A percentile compares a stretch with the other conserved stretches of the same genome.
Evolutionary conservation across 2,797 vertebrate species (phyloP).

Genomic region (Geotria australis): DNA sequence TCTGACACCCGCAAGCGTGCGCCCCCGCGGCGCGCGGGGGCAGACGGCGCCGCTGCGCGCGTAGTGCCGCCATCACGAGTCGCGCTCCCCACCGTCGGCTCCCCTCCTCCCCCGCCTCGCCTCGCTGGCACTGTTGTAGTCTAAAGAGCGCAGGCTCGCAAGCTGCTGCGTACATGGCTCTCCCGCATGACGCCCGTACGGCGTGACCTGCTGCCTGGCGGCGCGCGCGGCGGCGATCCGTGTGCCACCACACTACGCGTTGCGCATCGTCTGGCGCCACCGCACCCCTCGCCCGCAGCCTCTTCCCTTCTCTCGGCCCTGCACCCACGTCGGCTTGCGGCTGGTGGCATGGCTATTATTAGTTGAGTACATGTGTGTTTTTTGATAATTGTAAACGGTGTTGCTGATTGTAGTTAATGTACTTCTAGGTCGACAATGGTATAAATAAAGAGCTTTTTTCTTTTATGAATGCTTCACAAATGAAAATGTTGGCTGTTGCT

Average conservation of each 20-base stretch:
- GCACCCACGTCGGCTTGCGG: too few relatives aligned
- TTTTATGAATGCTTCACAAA: background rate
- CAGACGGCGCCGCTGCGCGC: constrained; percentile 21
- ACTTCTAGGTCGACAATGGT: too few relatives aligned
- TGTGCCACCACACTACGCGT: background rate
- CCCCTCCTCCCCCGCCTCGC: constrained; percentile 19
- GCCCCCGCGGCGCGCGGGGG: constrained; percentile 18
- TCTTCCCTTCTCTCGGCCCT: background rate
- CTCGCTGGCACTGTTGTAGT: too few relatives aligned
- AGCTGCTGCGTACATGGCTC: background rate
- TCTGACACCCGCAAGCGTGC: constrained; percentile 22
- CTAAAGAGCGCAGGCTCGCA: constrained; percentile 4
- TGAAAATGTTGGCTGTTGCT: background rate
- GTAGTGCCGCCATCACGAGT: constrained; percentile 17
- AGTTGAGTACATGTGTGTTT: background rate
- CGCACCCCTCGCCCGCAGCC: background rate
- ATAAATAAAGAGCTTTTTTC: background rate
- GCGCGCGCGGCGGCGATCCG: background rate
- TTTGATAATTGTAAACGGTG: background rate
- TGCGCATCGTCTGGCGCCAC: background rate
- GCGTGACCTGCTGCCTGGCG: background rate
- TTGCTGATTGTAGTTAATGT: background rate
- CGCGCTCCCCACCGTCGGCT: constrained; percentile 23
- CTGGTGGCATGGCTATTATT: background rate
- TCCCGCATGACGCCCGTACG: background rate